Percentiles rank a stretch among this genome's conserved stretches.
Conservation (phyloP, 2,888 invertebrate genomes). For the Bombylius discolor region DNA sequence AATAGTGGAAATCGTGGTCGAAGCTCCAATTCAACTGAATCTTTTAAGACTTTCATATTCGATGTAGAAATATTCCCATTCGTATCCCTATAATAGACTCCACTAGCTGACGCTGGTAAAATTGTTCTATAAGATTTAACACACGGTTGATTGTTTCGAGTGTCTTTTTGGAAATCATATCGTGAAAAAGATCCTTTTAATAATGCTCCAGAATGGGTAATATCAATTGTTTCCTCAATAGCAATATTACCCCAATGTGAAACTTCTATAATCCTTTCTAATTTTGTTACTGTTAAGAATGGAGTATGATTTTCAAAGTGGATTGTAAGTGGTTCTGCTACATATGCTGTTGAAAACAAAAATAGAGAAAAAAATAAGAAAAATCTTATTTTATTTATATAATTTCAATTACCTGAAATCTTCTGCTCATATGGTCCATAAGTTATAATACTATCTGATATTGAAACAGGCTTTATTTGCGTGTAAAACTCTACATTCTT, state of each 20-base stretch:
- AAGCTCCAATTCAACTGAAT: conserved; percentile 91
- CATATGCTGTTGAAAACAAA: conserved; percentile 30
- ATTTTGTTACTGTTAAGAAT: conserved; percentile 79
- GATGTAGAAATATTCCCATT: conserved; percentile 99
- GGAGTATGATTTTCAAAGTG: conserved; percentile 96
- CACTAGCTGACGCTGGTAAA: conserved; percentile 76
- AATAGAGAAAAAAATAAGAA: not conserved
- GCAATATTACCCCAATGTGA: conserved; percentile 99
- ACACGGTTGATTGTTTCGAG: conserved; percentile 74
- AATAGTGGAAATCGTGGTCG: conserved; percentile 94
- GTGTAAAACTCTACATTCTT: conserved; percentile 71
- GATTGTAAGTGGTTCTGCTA: conserved; percentile 53
- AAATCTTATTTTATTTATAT: not conserved
- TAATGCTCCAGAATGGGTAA: conserved; percentile 84
- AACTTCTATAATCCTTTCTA: conserved; percentile 83
- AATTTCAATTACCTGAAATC: conserved; percentile 39
- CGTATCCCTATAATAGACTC: conserved; percentile 91
- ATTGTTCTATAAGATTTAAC: conserved; percentile 83
- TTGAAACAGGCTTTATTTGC: conserved; percentile 65
- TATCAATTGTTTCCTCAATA: conserved; percentile 84
- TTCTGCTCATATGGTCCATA: conserved; percentile 79
- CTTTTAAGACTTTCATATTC: conserved; percentile 73
- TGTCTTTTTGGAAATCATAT: conserved; percentile 92
- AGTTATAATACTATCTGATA: conserved; percentile 64
- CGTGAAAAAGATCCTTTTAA: conserved; percentile 92